A percentile compares a stretch with the other conserved stretches of the same genome.
These are phyloP conservation scores for Phorcus lineatus DNA, from an alignment of 2,888 invertebrate species.

Conservation along the genomic window DNA sequence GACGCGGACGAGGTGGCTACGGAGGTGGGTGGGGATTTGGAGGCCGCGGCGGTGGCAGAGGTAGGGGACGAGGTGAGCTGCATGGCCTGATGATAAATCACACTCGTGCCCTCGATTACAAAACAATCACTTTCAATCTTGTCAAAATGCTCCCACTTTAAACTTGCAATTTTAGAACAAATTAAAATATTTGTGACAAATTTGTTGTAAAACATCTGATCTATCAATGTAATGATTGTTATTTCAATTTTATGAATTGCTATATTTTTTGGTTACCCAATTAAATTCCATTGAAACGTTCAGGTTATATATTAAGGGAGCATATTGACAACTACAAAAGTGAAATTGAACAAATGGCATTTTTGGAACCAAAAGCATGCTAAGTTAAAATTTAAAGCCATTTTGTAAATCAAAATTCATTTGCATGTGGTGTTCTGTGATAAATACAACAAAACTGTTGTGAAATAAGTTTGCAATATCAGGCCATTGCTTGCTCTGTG, in stretches of 20 bases:
- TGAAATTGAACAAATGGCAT: not conserved
- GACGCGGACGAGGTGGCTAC: slow-evolving; percentile 63
- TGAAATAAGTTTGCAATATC: not conserved
- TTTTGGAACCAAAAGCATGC: not conserved
- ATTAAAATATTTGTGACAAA: too few species aligned
- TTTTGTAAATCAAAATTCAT: not conserved
- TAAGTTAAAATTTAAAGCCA: not conserved
- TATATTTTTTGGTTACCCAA: too few species aligned
- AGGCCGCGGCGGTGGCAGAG: slow-evolving; percentile 59
- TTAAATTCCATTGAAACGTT: too few species aligned
- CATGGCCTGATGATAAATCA: slow-evolving; percentile 4
- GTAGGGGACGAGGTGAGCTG: slow-evolving; percentile 32
- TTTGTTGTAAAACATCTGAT: too few species aligned
- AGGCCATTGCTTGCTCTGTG: slow-evolving; percentile 20
- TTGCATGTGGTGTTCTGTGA: slow-evolving; percentile 14
- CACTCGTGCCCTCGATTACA: not conserved
- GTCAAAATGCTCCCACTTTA: not conserved
- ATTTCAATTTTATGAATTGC: too few species aligned
- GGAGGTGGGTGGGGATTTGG: slow-evolving; percentile 58
- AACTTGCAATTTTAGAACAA: too few species aligned
- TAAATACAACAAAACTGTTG: slow-evolving; percentile 1
- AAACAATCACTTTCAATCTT: not conserved
- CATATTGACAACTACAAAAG: too few species aligned
- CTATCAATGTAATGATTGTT: too few species aligned
- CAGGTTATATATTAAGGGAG: too few species aligned